These are phyloP conservation scores for Cecropterus lyciades DNA, from an alignment of 1,140 invertebrate species.

Conservation along the genomic window DNA sequence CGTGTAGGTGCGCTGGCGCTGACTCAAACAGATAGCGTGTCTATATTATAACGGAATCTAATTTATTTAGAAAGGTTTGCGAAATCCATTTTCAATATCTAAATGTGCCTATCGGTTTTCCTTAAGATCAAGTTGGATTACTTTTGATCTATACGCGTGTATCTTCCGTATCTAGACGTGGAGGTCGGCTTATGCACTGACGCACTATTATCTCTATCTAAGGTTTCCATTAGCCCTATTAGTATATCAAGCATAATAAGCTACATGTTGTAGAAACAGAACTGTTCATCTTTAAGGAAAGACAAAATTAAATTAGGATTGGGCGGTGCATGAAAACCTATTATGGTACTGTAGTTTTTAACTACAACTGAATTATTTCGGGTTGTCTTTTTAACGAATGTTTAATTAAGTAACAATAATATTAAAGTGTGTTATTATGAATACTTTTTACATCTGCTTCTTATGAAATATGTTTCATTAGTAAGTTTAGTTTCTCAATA, in stretches of 20 bases:
- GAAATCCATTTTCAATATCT: neutral
- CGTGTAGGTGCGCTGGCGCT: constrained; percentile 32
- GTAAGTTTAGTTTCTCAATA: too few species aligned
- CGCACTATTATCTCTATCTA: constrained; percentile 19
- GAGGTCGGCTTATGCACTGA: constrained; percentile 19
- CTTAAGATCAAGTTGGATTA: constrained; percentile 11
- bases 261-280: neutral
- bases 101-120: neutral
- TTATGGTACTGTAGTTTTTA: too few species aligned
- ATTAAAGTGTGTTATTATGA: too few species aligned
- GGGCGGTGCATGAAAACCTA: too few species aligned
- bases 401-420: too few species aligned
- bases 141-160: neutral
- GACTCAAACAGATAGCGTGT: constrained; percentile 29
- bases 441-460: too few species aligned
- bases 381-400: too few species aligned
- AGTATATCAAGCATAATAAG: neutral
- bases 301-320: neutral
- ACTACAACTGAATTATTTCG: too few species aligned
- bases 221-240: constrained; percentile 10
- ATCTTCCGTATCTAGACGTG: constrained; percentile 21
- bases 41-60: constrained; percentile 25
- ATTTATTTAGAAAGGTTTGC: constrained; percentile 13
- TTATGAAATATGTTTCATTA: too few species aligned
- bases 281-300: neutral